A percentile compares a stretch with the other conserved stretches of the same genome.
Conservation (phyloP, 2,113 vertebrate species). For the Scophthalmus maximus region DNA sequence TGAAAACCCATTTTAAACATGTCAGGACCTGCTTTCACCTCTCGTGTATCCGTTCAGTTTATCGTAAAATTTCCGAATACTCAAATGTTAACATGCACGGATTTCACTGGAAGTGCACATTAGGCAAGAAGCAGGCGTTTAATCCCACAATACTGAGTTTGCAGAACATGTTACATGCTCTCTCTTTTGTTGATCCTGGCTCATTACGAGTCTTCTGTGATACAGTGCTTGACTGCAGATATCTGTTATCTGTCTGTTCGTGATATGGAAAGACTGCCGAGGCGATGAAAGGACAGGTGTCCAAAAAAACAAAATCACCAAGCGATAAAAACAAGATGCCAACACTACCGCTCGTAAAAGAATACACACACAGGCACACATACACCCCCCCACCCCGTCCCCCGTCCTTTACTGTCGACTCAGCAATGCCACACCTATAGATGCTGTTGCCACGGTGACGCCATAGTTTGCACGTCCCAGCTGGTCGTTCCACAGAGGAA, state of each 20-base stretch:
- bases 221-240: not conserved
- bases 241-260: not conserved
- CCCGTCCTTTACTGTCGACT: constrained; percentile 37
- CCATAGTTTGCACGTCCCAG: constrained; percentile 66
- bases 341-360: constrained; percentile 1
- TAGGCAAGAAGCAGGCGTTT: no score
- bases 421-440: constrained; percentile 69
- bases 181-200: no score
- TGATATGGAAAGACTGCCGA: not conserved
- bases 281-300: not conserved
- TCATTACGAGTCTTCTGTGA: no score
- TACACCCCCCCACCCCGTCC: not conserved
- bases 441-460: constrained; percentile 72
- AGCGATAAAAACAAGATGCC: constrained; percentile 2
- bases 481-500: constrained; percentile 64
- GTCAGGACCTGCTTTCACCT: no score
- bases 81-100: no score
- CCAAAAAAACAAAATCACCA: constrained; percentile 7
- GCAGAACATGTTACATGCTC: no score
- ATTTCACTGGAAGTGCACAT: no score
- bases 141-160: no score
- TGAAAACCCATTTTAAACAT: no score
- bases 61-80: no score
- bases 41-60: no score
- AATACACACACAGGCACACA: not conserved